A percentile compares a stretch with the other conserved stretches of the same genome.
Evolutionary conservation across 2,888 invertebrate genomes (phyloP).

Genomic region (Cheilosia variabilis): DNA sequence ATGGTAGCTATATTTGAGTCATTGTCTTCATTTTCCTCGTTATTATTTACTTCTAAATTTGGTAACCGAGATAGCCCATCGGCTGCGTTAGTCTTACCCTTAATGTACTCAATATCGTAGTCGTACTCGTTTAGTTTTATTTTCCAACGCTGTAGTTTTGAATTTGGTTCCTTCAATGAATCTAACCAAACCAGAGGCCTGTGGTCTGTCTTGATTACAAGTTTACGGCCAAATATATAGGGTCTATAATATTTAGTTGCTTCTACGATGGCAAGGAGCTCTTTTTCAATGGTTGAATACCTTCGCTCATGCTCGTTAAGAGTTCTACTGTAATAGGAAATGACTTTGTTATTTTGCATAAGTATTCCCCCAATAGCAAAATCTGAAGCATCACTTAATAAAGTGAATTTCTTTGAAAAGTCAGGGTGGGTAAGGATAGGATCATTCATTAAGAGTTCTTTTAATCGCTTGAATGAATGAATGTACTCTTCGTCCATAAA

Average conservation of each 20-base stretch:
- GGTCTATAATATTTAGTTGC: constrained; percentile 80
- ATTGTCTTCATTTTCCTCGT: neutral
- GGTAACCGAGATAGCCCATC: constrained; percentile 76
- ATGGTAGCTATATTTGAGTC: neutral
- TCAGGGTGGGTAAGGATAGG: neutral
- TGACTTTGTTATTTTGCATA: constrained; percentile 76
- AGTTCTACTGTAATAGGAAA: constrained; percentile 78
- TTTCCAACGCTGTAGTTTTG: constrained; percentile 80
- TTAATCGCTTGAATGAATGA: neutral
- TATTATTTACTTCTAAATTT: constrained; percentile 1
- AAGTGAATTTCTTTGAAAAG: neutral
- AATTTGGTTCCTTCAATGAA: constrained; percentile 80
- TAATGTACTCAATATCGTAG: constrained; percentile 77
- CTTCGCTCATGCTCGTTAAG: constrained; percentile 74
- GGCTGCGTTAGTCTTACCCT: constrained; percentile 66
- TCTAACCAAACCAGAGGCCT: constrained; percentile 80
- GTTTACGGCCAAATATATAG: constrained; percentile 79
- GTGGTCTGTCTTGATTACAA: constrained; percentile 82
- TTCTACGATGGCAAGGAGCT: constrained; percentile 79
- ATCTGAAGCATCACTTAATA: constrained; percentile 37
- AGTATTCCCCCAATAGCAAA: constrained; percentile 77
- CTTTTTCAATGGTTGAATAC: constrained; percentile 79
- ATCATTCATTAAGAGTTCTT: constrained; percentile 12
- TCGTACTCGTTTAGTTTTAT: constrained; percentile 78
- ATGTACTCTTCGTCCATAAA: neutral